phyloP scores from a whole-genome alignment of 1,140 invertebrate genomes.

The Popillia japonica region DNA sequence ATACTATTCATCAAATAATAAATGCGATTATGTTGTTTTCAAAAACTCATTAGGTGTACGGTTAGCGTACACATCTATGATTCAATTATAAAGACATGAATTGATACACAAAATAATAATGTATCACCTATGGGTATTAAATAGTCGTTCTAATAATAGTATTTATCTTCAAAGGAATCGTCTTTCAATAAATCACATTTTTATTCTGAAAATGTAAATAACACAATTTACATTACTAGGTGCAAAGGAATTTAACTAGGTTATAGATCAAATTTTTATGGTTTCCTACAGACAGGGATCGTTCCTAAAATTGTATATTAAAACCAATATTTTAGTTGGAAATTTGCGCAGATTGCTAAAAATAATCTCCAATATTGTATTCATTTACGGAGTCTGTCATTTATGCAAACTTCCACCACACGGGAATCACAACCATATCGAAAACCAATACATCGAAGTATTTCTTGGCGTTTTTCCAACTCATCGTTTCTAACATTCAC shows the following conservation, averaged over 20 bases:
- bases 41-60: too few relatives aligned
- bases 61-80: too few relatives aligned
- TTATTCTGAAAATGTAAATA: conserved; percentile 1
- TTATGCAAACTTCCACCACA: background rate
- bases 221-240: background rate
- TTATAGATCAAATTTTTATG: background rate
- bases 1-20: too few relatives aligned
- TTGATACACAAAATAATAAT: too few relatives aligned
- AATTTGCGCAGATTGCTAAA: background rate
- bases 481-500: background rate
- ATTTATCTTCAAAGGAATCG: background rate
- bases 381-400: background rate
- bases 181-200: conserved; percentile 3
- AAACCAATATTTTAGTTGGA: background rate
- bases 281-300: background rate
- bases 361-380: background rate
- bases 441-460: conserved; percentile 6
- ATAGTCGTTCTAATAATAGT: background rate
- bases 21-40: too few relatives aligned
- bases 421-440: background rate
- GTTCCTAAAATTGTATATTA: conserved; percentile 1
- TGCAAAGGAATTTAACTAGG: background rate
- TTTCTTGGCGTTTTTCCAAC: background rate
- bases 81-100: too few relatives aligned
- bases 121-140: too few relatives aligned